A percentile compares a stretch with the other conserved stretches of the same genome.
Conservation (phyloP, 2,797 vertebrate genomes). For the Phataginus tetradactyla region DNA sequence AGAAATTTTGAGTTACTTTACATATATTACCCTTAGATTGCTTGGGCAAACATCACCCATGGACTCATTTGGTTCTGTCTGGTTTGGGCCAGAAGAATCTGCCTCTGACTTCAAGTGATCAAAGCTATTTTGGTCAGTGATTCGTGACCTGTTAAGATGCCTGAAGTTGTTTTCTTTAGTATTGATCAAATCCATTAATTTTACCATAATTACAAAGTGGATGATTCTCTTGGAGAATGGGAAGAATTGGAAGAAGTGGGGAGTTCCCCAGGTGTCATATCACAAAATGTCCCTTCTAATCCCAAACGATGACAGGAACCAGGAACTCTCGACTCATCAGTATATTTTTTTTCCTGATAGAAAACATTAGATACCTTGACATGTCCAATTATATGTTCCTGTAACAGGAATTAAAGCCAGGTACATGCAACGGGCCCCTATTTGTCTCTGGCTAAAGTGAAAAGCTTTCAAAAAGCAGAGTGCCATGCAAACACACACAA, state of each 20-base stretch:
- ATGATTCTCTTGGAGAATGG: not conserved
- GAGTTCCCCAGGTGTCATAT: not conserved
- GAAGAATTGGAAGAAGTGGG: not conserved
- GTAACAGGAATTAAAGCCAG: not conserved
- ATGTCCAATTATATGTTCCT: not conserved
- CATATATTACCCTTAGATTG: not conserved
- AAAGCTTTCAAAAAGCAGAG: not conserved
- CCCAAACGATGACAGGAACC: not conserved
- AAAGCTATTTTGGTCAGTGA: not conserved
- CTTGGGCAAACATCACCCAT: not conserved
- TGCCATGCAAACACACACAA: no score
- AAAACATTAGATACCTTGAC: not conserved
- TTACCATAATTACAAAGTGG: not conserved
- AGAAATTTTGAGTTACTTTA: not conserved
- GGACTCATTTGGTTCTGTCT: not conserved
- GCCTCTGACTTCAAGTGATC: not conserved
- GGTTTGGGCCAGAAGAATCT: not conserved
- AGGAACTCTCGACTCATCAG: not conserved
- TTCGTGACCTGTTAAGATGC: not conserved
- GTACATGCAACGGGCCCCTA: not conserved
- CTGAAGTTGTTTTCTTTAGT: not conserved
- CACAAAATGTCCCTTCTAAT: not conserved
- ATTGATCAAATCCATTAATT: not conserved
- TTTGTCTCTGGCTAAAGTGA: not conserved
- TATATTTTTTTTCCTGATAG: not conserved